Evolutionary conservation across 2,888 invertebrate species (phyloP).

Genomic region (Metalampra italica): DNA sequence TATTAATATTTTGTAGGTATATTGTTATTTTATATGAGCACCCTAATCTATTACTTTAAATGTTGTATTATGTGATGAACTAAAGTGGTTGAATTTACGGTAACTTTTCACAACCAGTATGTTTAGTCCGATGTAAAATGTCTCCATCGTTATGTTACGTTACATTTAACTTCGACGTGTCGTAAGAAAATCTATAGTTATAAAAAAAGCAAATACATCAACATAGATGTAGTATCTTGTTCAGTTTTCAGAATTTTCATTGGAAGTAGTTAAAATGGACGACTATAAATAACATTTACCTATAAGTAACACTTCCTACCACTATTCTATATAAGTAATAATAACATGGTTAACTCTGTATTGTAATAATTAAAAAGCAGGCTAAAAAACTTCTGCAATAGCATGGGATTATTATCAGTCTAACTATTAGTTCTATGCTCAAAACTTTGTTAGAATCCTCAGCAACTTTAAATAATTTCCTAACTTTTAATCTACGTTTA

Average conservation of each 20-base stretch:
- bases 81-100: slow-evolving; percentile 24
- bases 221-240: background rate
- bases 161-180: background rate
- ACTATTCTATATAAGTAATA: slow-evolving; percentile 23
- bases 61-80: background rate
- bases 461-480: slow-evolving; percentile 19
- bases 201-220: background rate
- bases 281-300: slow-evolving; percentile 25
- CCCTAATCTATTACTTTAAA: slow-evolving; percentile 30
- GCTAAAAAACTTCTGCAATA: slow-evolving; percentile 39
- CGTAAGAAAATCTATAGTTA: background rate
- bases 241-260: background rate
- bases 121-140: background rate
- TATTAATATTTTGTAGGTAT: slow-evolving; percentile 34
- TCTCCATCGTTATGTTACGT: background rate
- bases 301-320: slow-evolving; percentile 31
- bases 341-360: slow-evolving; percentile 16
- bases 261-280: slow-evolving; percentile 33
- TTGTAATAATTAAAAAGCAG: slow-evolving; percentile 34
- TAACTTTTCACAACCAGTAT: slow-evolving; percentile 29
- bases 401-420: slow-evolving; percentile 48
- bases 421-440: slow-evolving; percentile 41
- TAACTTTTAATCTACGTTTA: slow-evolving; percentile 37
- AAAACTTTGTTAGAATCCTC: slow-evolving; percentile 23
- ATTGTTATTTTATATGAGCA: slow-evolving; percentile 31